Conservation (phyloP, 2,888 invertebrate species). For the Mantis religiosa region DNA sequence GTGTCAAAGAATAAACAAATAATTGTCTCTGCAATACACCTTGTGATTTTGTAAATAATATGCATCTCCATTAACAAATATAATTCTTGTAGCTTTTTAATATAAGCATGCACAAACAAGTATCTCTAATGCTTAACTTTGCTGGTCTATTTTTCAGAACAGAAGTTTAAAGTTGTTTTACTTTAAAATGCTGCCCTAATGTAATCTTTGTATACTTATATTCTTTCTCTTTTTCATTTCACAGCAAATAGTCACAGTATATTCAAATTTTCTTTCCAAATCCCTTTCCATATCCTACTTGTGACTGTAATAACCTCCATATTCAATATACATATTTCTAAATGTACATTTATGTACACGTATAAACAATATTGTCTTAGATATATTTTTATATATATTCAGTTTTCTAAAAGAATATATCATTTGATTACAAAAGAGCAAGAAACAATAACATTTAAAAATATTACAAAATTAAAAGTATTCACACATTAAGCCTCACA, state of each 20-base stretch:
- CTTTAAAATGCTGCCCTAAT: background rate
- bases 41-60: no score
- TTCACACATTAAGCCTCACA: background rate
- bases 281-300: background rate
- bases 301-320: background rate
- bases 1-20: no score
- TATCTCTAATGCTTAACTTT: no score
- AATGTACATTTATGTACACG: background rate
- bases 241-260: no score
- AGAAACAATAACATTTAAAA: background rate
- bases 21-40: no score
- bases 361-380: background rate
- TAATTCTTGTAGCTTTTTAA: no score
- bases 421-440: background rate
- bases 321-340: background rate
- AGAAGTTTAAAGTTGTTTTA: background rate
- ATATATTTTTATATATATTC: background rate
- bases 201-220: background rate
- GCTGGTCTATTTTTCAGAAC: background rate
- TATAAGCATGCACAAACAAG: no score
- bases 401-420: background rate
- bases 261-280: background rate
- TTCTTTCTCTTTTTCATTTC: background rate
- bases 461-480: background rate
- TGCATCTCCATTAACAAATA: no score